Evolutionary conservation across 2,797 vertebrate genomes (phyloP).

Genomic region (Hemitrygon akajei): DNA sequence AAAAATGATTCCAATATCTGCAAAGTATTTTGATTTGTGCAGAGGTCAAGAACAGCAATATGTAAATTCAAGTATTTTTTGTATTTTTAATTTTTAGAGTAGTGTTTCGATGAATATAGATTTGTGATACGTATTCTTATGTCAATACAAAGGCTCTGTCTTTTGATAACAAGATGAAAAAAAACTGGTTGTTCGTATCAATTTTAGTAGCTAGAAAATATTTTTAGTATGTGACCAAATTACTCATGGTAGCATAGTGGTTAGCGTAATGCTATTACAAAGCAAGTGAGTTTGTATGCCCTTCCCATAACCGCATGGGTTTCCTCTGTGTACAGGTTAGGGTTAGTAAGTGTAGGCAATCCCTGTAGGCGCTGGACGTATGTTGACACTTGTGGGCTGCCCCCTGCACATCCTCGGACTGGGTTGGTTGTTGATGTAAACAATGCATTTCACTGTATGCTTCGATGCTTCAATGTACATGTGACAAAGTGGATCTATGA

Average conservation of each 20-base stretch:
- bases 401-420: too few relatives aligned
- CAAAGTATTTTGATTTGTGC: neutral
- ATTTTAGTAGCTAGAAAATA: neutral
- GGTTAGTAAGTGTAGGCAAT: too few relatives aligned
- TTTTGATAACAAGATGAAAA: neutral
- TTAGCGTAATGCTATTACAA: too few relatives aligned
- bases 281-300: too few relatives aligned
- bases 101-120: neutral
- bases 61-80: neutral
- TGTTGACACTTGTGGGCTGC: too few relatives aligned
- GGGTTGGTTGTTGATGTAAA: too few relatives aligned
- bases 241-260: neutral
- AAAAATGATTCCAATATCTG: neutral
- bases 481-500: too few relatives aligned
- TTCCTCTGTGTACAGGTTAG: too few relatives aligned
- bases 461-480: too few relatives aligned
- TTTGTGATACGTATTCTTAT: neutral
- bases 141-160: neutral
- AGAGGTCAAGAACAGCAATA: neutral
- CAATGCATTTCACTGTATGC: too few relatives aligned
- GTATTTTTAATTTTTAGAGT: neutral
- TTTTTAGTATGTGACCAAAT: neutral
- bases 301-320: too few relatives aligned
- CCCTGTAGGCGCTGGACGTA: too few relatives aligned
- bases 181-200: neutral